Evolutionary conservation across 2,113 vertebrate species (phyloP).

Genomic region (Talpa occidentalis): DNA sequence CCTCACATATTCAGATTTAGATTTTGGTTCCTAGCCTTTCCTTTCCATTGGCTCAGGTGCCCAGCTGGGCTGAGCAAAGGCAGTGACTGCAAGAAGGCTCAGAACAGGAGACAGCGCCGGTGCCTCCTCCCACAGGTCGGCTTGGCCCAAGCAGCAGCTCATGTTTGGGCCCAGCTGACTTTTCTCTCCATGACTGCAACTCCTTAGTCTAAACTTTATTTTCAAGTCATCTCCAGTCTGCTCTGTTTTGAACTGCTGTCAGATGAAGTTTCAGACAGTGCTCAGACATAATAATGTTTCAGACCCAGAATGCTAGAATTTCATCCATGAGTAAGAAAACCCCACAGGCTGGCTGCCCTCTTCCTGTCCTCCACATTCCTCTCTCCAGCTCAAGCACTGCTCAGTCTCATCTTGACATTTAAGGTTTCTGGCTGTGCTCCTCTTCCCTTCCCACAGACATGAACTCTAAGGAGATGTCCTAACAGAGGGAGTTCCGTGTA

Average conservation of each 20-base stretch:
- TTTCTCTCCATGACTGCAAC: neutral
- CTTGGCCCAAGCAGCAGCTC: neutral
- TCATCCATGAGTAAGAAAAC: constrained; percentile 18
- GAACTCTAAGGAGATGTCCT: neutral
- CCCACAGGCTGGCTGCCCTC: neutral
- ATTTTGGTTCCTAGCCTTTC: neutral
- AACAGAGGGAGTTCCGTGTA: neutral
- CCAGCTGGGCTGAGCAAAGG: neutral
- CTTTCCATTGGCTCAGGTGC: neutral
- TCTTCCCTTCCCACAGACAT: neutral
- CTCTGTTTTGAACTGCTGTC: neutral
- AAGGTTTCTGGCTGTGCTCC: neutral
- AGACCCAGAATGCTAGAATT: constrained; percentile 3
- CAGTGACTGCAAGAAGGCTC: neutral
- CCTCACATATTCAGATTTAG: neutral
- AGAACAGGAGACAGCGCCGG: neutral
- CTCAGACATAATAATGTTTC: neutral
- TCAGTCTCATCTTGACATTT: constrained; percentile 46
- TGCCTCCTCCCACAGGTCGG: fast-evolving
- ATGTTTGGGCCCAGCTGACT: fast-evolving
- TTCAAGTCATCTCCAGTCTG: neutral
- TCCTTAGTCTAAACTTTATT: neutral
- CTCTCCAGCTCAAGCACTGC: neutral
- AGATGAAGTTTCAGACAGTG: neutral
- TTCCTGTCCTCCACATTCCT: neutral